Base-by-base conservation (phyloP, 2,888 invertebrate genomes). In the Machimus rusticus region DNA sequence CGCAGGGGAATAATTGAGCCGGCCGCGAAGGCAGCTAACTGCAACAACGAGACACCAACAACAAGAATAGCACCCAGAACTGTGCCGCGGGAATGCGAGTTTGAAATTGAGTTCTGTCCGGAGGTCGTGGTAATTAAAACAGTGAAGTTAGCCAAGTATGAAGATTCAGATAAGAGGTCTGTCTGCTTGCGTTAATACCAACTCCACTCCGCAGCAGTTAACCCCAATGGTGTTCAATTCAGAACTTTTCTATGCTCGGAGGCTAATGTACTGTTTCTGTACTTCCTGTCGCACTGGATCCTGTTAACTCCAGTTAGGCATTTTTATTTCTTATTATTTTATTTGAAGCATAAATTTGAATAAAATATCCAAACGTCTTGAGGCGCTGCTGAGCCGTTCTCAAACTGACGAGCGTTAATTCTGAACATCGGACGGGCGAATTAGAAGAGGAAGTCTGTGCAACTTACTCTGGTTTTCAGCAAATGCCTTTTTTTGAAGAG, bases 141-240 rank as follows among this genome's bases (percentile, higher is more conserved):
- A 90, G 92, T 91, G 92, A 91, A 91, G 90, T 91, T 92, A 92
- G 91, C 92, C 92, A 92, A 92, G 92, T 92, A 92, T 91, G 91
- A 92, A 92, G 92, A 92, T 92, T 90, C 90, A 92, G 92, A 92
- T 92, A 92, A 92, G 91, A 51, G 74, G 66, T 39, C 74, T 86
- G 46, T 76, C 51, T 86, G 51, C 76, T 51, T 86, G 74, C 76
- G 76, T 76, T 86, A 76, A 76, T 86, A 23, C 76, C 51, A 51
- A 37, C 51, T 28, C 37, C 43, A 39, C 76, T 23, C 76, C 28
- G 81, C 43, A 55, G 77, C 51, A 31, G 51, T 81, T 81, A 81
- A 81, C 81, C 81, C 51, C 81, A 51, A 16, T 43, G 81, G 31
- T 81, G 81, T 55, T 81, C 81, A 55, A 81, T 55, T 81, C 81